A percentile compares a stretch with the other conserved stretches of the same genome.
Conservation (phyloP, 2,888 invertebrate genomes). For the Prosopocoilus inquinatus region DNA sequence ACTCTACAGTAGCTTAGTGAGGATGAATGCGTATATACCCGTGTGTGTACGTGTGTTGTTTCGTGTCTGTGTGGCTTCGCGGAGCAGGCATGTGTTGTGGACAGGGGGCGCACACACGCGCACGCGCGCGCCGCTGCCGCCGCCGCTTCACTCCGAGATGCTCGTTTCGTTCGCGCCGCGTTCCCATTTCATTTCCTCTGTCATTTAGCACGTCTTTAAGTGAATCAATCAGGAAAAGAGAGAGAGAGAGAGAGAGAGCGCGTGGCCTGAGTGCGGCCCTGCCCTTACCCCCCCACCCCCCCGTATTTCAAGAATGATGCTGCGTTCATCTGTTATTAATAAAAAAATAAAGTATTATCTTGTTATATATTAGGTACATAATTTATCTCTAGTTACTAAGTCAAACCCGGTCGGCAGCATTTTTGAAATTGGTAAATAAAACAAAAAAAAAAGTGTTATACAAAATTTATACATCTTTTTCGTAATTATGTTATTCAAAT, state of each 20-base stretch:
- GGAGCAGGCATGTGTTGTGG: slow-evolving; percentile 21
- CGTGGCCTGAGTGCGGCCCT: slow-evolving; percentile 25
- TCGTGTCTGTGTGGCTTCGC: slow-evolving; percentile 28
- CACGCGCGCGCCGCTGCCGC: slow-evolving; percentile 33
- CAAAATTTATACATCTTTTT: slow-evolving; percentile 44
- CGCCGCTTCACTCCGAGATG: slow-evolving; percentile 6
- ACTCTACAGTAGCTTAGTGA: slow-evolving; percentile 39
- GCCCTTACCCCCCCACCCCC: slow-evolving; percentile 34
- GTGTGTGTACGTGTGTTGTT: slow-evolving; percentile 20
- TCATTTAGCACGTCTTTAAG: background rate
- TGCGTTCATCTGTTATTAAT: slow-evolving; percentile 31
- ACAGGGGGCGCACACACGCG: slow-evolving; percentile 29
- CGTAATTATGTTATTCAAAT: slow-evolving; percentile 44
- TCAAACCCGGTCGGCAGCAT: slow-evolving; percentile 36
- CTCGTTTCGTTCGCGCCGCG: background rate
- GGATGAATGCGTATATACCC: slow-evolving; percentile 31
- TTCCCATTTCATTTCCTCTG: background rate
- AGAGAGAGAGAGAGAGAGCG: too few relatives aligned
- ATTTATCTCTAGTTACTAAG: slow-evolving; percentile 39
- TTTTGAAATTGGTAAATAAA: slow-evolving; percentile 35
- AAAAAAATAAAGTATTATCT: slow-evolving; percentile 42
- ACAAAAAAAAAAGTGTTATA: slow-evolving; percentile 30
- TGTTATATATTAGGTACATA: slow-evolving; percentile 39
- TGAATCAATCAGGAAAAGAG: background rate
- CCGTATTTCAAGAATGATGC: slow-evolving; percentile 41